These are phyloP conservation scores for Drosophila koepferae DNA, from an alignment of 2,888 invertebrate species.

Conservation along the genomic window DNA sequence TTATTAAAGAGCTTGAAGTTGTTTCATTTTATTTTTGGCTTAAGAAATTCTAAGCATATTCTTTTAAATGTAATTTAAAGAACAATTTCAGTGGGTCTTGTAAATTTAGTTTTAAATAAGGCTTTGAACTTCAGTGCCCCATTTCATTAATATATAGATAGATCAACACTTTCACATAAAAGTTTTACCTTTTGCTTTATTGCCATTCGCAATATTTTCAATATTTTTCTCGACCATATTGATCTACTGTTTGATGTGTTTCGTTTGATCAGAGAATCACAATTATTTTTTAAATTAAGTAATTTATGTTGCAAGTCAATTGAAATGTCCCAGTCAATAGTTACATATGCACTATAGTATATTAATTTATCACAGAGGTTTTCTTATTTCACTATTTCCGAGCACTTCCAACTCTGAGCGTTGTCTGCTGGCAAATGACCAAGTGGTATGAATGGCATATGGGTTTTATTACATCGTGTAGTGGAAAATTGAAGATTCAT, in stretches of 20 bases:
- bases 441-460: constrained; percentile 2
- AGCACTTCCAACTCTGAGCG: constrained; percentile 3
- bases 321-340: constrained; percentile 9
- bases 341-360: constrained; percentile 7
- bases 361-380: constrained; percentile 33
- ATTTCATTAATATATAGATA: not conserved
- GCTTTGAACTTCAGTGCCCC: no score
- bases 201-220: not conserved
- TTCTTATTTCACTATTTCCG: constrained; percentile 5
- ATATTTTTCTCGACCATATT: constrained; percentile 20
- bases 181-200: not conserved
- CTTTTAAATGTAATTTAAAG: no score
- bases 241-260: not conserved
- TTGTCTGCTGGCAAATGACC: constrained; percentile 27
- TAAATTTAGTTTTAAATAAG: no score
- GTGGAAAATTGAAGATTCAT: constrained; percentile 37
- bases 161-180: no score
- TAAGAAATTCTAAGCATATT: no score
- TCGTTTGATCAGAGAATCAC: not conserved
- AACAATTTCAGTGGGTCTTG: no score
- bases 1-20: no score
- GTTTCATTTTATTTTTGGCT: no score
- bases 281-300: constrained; percentile 24
- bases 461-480: constrained; percentile 32
- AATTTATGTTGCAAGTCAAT: constrained; percentile 27